Percentiles rank a stretch among this genome's conserved stretches.
These are phyloP conservation scores for Orchestes rusci DNA, from an alignment of 2,888 invertebrate species.

Conservation along the genomic window DNA sequence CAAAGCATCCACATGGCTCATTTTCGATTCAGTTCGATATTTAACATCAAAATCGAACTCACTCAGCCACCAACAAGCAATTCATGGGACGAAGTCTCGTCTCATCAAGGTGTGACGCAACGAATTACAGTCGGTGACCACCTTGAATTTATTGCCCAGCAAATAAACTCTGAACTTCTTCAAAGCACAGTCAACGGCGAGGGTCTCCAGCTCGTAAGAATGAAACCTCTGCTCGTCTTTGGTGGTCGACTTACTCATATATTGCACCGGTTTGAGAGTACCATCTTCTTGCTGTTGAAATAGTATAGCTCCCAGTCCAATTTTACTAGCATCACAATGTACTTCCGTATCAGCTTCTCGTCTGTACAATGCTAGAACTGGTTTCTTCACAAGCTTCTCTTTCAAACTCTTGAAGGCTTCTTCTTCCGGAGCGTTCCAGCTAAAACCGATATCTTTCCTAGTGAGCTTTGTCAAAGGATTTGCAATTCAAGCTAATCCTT, in stretches of 20 bases:
- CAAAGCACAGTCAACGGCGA: conserved; percentile 20
- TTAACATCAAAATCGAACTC: conserved; percentile 33
- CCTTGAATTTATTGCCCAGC: conserved; percentile 20
- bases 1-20: conserved; percentile 32
- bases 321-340: conserved; percentile 24
- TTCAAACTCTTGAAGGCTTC: neutral
- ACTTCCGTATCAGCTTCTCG: conserved; percentile 23
- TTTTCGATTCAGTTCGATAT: conserved; percentile 29
- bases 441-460: neutral
- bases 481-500: conserved; percentile 4
- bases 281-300: conserved; percentile 23
- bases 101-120: conserved; percentile 25
- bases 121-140: conserved; percentile 28
- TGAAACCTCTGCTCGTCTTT: conserved; percentile 19
- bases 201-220: conserved; percentile 21
- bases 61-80: conserved; percentile 35
- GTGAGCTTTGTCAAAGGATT: conserved; percentile 6
- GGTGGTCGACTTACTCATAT: conserved; percentile 23
- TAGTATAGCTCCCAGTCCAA: conserved; percentile 28
- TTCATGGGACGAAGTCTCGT: conserved; percentile 30
- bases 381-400: conserved; percentile 6
- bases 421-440: neutral
- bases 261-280: conserved; percentile 28
- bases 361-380: conserved; percentile 22
- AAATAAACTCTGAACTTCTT: conserved; percentile 21